A percentile compares a stretch with the other conserved stretches of the same genome.
Evolutionary conservation across 2,888 invertebrate species (phyloP).

Genomic region (Dilophus febrilis): DNA sequence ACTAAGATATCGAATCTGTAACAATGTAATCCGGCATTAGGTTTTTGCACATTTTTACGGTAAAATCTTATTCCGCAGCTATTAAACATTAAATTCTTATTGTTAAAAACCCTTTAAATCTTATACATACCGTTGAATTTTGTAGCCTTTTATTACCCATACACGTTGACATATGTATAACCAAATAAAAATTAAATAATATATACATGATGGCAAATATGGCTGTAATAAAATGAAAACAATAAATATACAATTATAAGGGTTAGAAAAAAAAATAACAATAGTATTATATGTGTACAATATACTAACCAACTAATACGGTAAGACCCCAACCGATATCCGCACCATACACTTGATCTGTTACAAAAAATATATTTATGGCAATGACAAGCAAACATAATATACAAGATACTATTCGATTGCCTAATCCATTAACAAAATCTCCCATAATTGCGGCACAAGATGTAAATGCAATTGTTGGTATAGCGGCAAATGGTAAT

Average conservation of each 20-base stretch:
- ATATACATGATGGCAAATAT: slow-evolving; percentile 49
- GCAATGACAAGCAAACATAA: slow-evolving; percentile 53
- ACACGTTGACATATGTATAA: slow-evolving; percentile 49
- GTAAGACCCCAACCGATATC: slow-evolving; percentile 31
- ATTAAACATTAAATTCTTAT: background rate
- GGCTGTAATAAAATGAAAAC: slow-evolving; percentile 16
- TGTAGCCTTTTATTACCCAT: slow-evolving; percentile 41
- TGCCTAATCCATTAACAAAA: slow-evolving; percentile 61
- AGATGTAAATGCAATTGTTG: slow-evolving; percentile 73
- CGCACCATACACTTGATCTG: slow-evolving; percentile 36
- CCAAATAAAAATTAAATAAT: slow-evolving; percentile 53
- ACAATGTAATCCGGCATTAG: too few species aligned
- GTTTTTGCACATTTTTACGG: too few species aligned
- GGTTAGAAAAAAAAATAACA: too few species aligned
- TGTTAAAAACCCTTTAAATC: background rate
- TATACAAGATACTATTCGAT: slow-evolving; percentile 47
- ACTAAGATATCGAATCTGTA: too few species aligned
- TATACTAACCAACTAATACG: slow-evolving; percentile 29
- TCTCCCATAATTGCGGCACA: slow-evolving; percentile 64
- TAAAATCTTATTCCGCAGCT: too few species aligned
- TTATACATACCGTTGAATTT: slow-evolving; percentile 31
- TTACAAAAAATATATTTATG: slow-evolving; percentile 67
- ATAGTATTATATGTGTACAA: too few species aligned
- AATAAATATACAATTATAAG: background rate
- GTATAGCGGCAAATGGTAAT: slow-evolving; percentile 73